These are phyloP conservation scores for Pelusios castaneus DNA, from an alignment of 2,113 vertebrate genomes.

Conservation along the genomic window DNA sequence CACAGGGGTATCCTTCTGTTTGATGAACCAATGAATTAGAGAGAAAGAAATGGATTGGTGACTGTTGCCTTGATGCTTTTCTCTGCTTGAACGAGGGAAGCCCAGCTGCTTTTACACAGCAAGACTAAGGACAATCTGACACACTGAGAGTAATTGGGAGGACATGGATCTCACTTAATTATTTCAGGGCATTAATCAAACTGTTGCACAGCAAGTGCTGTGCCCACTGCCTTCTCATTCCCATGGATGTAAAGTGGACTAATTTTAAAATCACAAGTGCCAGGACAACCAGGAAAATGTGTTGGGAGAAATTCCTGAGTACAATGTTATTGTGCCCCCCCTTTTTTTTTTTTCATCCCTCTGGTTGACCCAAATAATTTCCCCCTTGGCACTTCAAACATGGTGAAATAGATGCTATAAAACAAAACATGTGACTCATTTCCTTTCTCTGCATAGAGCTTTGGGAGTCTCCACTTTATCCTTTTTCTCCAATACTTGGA, in stretches of 20 bases:
- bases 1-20: constrained; percentile 4
- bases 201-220: constrained; percentile 2
- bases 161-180: constrained; percentile 59
- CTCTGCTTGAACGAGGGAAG: constrained; percentile 61
- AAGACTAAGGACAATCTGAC: constrained; percentile 63
- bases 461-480: neutral
- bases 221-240: neutral
- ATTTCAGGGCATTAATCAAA: constrained; percentile 46
- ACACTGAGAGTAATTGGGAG: constrained; percentile 72
- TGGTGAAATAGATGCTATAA: neutral
- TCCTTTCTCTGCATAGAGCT: neutral
- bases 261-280: neutral
- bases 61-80: constrained; percentile 38
- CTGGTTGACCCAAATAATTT: neutral
- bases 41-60: neutral
- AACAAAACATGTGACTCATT: neutral
- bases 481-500: neutral
- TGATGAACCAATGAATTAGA: constrained; percentile 31
- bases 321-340: neutral
- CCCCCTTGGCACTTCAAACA: neutral
- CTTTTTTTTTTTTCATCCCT: neutral
- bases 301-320: neutral
- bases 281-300: neutral
- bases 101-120: constrained; percentile 73
- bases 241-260: neutral